Evolutionary conservation across 2,797 vertebrate genomes (phyloP).

Genomic region (Paratrypauchen microcephalus): DNA sequence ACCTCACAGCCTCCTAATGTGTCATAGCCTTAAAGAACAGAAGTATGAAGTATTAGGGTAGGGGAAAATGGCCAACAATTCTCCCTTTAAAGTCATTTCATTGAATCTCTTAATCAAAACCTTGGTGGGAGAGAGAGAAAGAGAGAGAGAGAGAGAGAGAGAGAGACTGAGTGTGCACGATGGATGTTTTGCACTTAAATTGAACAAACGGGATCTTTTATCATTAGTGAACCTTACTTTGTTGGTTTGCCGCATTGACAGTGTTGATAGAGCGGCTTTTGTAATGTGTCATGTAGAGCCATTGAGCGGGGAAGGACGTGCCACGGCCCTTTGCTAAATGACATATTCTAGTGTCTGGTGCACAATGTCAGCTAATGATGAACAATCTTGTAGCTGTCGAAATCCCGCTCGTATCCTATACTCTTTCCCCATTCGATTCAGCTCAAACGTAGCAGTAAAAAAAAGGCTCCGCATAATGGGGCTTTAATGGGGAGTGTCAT

Average conservation of each 20-base stretch:
- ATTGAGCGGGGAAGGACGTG: constrained; percentile 44
- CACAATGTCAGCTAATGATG: constrained; percentile 71
- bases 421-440: constrained; percentile 46
- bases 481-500: constrained; percentile 71
- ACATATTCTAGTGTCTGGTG: constrained; percentile 58
- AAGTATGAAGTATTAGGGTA: constrained; percentile 38
- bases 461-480: constrained; percentile 67
- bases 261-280: constrained; percentile 56
- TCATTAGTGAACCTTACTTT: constrained; percentile 55
- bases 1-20: constrained; percentile 47
- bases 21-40: constrained; percentile 48
- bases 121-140: constrained; percentile 9
- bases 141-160: neutral
- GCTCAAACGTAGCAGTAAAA: constrained; percentile 64
- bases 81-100: constrained; percentile 57
- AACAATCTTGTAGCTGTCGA: constrained; percentile 70
- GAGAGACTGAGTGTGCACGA: constrained; percentile 49
- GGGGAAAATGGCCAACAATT: constrained; percentile 50
- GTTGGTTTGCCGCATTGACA: constrained; percentile 44
- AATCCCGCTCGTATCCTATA: constrained; percentile 42
- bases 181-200: constrained; percentile 69
- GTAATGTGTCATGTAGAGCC: constrained; percentile 56
- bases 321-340: constrained; percentile 53
- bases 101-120: constrained; percentile 70
- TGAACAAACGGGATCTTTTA: constrained; percentile 63